These are phyloP conservation scores for Physeter macrocephalus DNA, from an alignment of 2,113 vertebrate species.

Conservation along the genomic window DNA sequence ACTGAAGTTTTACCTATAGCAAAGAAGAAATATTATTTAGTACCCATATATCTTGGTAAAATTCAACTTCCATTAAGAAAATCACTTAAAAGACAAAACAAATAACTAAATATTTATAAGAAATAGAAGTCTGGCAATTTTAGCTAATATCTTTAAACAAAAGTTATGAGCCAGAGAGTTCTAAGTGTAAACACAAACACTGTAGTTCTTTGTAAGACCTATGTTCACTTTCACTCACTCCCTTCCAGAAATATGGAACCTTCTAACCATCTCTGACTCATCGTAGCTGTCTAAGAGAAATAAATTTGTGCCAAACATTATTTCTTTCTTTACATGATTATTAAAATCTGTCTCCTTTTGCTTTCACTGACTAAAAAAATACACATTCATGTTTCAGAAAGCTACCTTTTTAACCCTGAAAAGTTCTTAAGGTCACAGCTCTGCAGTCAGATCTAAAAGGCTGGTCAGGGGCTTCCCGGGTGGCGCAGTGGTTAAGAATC, in stretches of 20 bases:
- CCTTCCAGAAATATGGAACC: background rate
- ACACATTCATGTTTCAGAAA: background rate
- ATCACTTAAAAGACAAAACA: constrained; percentile 20
- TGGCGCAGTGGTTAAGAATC: too few species aligned
- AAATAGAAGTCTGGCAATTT: constrained; percentile 36
- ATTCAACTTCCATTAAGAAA: constrained; percentile 20
- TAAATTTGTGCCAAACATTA: background rate
- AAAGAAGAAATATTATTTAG: constrained; percentile 63
- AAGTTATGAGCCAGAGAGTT: background rate
- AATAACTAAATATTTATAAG: background rate
- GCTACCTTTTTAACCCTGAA: background rate
- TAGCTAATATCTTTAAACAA: background rate
- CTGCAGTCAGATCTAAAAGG: background rate
- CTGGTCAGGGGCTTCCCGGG: background rate
- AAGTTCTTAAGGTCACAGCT: background rate
- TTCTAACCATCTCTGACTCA: background rate
- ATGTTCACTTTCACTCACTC: background rate
- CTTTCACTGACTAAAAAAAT: constrained; percentile 6
- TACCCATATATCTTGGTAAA: background rate
- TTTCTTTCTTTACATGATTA: background rate
- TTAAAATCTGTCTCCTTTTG: background rate
- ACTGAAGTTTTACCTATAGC: constrained; percentile 80
- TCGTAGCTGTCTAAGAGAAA: background rate
- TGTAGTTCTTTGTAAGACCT: background rate
- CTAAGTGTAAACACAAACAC: background rate